These are phyloP conservation scores for Physella acuta DNA, from an alignment of 1,140 invertebrate genomes.

Conservation along the genomic window DNA sequence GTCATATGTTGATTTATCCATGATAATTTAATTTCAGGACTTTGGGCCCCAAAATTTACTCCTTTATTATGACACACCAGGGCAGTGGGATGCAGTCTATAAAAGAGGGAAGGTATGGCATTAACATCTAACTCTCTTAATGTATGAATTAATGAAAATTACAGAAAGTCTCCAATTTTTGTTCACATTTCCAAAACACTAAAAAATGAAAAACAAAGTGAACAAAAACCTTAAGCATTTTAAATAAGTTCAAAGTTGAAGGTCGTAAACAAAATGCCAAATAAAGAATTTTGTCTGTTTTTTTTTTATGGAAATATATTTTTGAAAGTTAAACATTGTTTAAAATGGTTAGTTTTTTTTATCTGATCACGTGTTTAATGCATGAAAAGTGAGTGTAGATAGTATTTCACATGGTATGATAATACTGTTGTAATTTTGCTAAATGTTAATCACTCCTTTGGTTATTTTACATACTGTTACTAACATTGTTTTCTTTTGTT, in stretches of 20 bases:
- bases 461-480: not conserved
- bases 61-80: conserved; percentile 38
- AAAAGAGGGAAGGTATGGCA: conserved; percentile 31
- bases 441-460: not conserved
- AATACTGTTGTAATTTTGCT: not conserved
- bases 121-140: not conserved
- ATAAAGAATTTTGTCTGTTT: too few relatives aligned
- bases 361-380: not conserved
- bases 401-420: not conserved
- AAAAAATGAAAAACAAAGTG: not conserved
- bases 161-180: too few relatives aligned
- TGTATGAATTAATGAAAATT: too few relatives aligned
- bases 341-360: not conserved
- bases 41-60: conserved; percentile 35
- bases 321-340: too few relatives aligned
- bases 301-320: too few relatives aligned
- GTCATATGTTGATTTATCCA: not conserved
- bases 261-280: too few relatives aligned
- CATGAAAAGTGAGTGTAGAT: not conserved
- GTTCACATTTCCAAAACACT: not conserved
- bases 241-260: not conserved
- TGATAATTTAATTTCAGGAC: conserved; percentile 24
- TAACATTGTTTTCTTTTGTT: too few relatives aligned
- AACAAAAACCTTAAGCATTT: not conserved
- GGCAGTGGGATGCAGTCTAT: conserved; percentile 39